A percentile compares a stretch with the other conserved stretches of the same genome.
Conservation (phyloP, 2,888 invertebrate species). For the Ptilodon capucinus region DNA sequence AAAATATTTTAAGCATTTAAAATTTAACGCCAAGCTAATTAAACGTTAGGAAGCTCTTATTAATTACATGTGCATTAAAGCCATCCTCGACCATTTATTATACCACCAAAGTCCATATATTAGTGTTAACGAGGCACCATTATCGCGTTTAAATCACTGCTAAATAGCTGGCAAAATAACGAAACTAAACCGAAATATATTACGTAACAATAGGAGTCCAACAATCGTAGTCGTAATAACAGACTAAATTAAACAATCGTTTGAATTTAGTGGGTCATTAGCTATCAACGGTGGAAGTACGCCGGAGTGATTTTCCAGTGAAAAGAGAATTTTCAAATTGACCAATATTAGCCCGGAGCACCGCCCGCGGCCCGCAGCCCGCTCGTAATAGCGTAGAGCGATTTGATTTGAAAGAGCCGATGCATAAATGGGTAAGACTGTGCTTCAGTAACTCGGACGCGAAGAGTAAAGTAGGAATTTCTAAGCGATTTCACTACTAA, state of each 20-base stretch:
- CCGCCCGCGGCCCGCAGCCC: neutral
- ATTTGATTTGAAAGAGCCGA: neutral
- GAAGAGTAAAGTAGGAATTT: neutral
- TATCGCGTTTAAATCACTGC: slow-evolving; percentile 41
- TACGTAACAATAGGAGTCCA: slow-evolving; percentile 38
- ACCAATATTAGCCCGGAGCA: neutral
- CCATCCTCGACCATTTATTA: slow-evolving; percentile 22
- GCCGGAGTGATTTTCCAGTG: slow-evolving; percentile 13
- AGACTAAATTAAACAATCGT: slow-evolving; percentile 47
- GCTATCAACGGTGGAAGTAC: slow-evolving; percentile 36
- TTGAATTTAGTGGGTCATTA: slow-evolving; percentile 45
- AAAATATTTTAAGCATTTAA: no score
- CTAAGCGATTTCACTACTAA: no score
- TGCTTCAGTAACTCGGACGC: neutral
- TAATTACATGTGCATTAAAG: slow-evolving; percentile 11
- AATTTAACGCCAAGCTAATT: neutral
- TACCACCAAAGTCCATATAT: slow-evolving; percentile 30
- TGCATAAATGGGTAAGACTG: neutral
- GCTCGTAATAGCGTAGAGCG: neutral
- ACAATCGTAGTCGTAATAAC: slow-evolving; percentile 44
- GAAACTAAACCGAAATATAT: slow-evolving; percentile 32
- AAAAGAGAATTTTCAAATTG: neutral
- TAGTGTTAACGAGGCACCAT: slow-evolving; percentile 38
- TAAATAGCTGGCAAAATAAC: slow-evolving; percentile 41
- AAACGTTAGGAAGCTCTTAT: slow-evolving; percentile 1